Conservation (phyloP, 2,888 invertebrate species). For the Acanthosepion esculentum region DNA sequence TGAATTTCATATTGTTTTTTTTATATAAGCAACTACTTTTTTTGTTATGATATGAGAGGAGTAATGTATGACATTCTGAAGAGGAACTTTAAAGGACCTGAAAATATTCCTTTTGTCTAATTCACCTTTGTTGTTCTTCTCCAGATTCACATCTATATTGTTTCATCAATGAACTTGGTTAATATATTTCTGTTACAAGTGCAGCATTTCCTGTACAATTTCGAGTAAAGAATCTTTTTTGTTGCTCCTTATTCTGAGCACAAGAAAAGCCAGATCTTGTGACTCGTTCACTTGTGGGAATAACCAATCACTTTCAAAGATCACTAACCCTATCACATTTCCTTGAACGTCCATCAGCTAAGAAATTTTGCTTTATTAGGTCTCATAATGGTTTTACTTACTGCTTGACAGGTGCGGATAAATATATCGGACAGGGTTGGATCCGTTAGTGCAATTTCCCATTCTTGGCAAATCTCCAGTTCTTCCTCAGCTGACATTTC, state of each 20-base stretch:
- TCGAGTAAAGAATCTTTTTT: background rate
- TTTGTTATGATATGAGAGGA: background rate
- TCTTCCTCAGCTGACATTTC: background rate
- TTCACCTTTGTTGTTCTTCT: background rate
- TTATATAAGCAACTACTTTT: too few relatives aligned
- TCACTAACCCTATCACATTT: background rate
- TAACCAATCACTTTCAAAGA: constrained; percentile 33
- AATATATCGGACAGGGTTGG: background rate
- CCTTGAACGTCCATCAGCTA: background rate
- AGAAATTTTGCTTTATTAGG: constrained; percentile 4
- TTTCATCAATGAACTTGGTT: background rate
- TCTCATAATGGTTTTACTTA: background rate
- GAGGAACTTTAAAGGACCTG: background rate
- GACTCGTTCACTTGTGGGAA: background rate
- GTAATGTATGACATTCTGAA: background rate
- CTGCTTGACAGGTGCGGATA: background rate
- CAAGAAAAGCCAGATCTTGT: background rate
- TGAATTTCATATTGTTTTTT: too few relatives aligned
- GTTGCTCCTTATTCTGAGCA: background rate
- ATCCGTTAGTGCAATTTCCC: background rate
- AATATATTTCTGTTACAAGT: background rate
- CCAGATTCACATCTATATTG: background rate
- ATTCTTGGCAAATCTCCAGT: constrained; percentile 33
- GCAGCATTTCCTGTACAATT: background rate
- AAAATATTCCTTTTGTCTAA: background rate